Conservation (phyloP, 1,140 invertebrate species). For the Halictus rubicundus region DNA sequence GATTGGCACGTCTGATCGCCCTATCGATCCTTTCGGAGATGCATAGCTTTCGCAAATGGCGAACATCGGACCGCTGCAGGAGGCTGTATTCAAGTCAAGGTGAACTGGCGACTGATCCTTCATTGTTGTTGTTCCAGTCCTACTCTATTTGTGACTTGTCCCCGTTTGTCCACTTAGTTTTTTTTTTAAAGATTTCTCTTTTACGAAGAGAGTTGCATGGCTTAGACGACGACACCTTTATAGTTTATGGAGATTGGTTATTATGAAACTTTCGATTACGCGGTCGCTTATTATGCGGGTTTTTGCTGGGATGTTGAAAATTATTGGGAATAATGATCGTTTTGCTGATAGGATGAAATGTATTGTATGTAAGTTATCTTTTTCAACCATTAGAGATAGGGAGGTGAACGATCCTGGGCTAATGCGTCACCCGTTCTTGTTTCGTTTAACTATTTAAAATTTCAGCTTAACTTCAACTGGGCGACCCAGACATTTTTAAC, state of each 20-base stretch:
- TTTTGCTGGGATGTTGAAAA: neutral
- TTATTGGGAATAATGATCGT: neutral
- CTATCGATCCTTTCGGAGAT: too few relatives aligned
- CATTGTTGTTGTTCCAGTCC: neutral
- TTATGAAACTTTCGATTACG: neutral
- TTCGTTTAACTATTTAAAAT: too few relatives aligned
- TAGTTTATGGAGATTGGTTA: neutral
- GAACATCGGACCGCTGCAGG: neutral
- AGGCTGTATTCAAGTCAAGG: constrained; percentile 41
- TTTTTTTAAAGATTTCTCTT: neutral
- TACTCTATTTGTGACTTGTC: neutral
- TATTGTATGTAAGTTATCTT: too few relatives aligned
- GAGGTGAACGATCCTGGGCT: too few relatives aligned
- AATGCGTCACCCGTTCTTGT: too few relatives aligned
- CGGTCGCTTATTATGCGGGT: neutral
- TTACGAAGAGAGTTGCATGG: neutral
- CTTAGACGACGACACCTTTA: neutral
- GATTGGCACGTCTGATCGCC: too few relatives aligned
- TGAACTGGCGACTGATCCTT: constrained; percentile 9
- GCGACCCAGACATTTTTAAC: too few relatives aligned
- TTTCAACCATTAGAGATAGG: too few relatives aligned
- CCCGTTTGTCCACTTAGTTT: too few relatives aligned
- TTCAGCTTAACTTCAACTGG: too few relatives aligned
- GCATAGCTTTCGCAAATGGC: neutral
- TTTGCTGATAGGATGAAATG: too few relatives aligned